Evolutionary conservation across 2,888 invertebrate genomes (phyloP).

Genomic region (Nebria salina): DNA sequence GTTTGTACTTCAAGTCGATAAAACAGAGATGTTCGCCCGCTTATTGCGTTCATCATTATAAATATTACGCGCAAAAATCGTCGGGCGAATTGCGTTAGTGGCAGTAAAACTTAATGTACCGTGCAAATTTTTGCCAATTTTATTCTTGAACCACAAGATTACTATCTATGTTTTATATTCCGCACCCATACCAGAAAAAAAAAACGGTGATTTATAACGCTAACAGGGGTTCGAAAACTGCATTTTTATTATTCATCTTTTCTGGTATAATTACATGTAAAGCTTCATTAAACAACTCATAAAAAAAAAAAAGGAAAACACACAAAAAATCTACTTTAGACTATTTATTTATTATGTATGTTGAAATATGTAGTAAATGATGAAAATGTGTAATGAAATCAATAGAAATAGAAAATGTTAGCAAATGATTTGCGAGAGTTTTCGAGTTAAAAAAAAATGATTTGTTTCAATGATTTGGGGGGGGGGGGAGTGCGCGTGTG

Average conservation of each 20-base stretch:
- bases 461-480: neutral
- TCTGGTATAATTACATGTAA: neutral
- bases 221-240: neutral
- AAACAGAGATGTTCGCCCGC: neutral
- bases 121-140: slow-evolving; percentile 46
- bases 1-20: neutral
- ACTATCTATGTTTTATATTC: slow-evolving; percentile 34
- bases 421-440: neutral
- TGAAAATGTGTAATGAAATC: neutral
- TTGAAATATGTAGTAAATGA: too few relatives aligned
- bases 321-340: too few relatives aligned
- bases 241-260: neutral
- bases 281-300: too few relatives aligned
- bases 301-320: too few relatives aligned
- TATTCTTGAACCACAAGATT: slow-evolving; percentile 34
- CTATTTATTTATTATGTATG: too few relatives aligned
- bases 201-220: neutral
- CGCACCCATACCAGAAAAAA: neutral
- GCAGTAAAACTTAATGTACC: slow-evolving; percentile 43
- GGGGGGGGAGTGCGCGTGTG: neutral
- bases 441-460: neutral
- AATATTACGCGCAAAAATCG: neutral
- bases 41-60: neutral
- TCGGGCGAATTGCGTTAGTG: slow-evolving; percentile 18
- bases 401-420: neutral